Base-by-base conservation (phyloP, 2,888 invertebrate genomes). In the Xylophagus ater region DNA sequence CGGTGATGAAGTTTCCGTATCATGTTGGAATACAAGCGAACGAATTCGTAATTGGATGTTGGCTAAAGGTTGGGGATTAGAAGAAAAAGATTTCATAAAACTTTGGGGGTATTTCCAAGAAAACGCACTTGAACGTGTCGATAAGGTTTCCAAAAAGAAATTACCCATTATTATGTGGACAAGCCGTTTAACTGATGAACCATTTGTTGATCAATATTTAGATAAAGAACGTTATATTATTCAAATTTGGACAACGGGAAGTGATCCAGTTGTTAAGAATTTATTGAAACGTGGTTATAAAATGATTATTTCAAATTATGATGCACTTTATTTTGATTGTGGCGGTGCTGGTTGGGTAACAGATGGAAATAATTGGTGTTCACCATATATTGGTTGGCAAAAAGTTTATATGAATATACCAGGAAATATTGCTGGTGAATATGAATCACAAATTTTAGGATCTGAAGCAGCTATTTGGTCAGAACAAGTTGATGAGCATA, bases 371-470 rank as follows among this genome's bases (percentile, higher is more conserved):
- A 90, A 90, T 58, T 90, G 90, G 90, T 90, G 89, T 56, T 76
- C 86, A 0, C 89, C 89, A 0, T 90, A 87, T 63, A 87, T 81
- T 52, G 83, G 86, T 3, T 90, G 89, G 89, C 86, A 89, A 60
- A 78, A 76, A 53, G 76, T 88, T 2, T 90, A 90, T 52, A 75
- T 78, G 21, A 88, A 88, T 58, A 78, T 75, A 45, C 80, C 81
- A 1, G 63, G 70, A 17, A 53, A 58, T 7, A 74, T 86, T 44
- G 74, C 71, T n/a, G 66, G 68, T 2, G 48, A 62, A 12, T 60
- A 72, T 46, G 65, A 66, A 20, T 57, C 71, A 30, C 70, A 71
- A 43, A 56, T 71, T 37, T 50, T 70, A 66, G 88, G 88, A 9
- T 78, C 78, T 0, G 88, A 89, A 60, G 86, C 83, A 0, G 74